phyloP scores from a whole-genome alignment of 2,888 invertebrate genomes.

The Caenorhabditis plicata region DNA sequence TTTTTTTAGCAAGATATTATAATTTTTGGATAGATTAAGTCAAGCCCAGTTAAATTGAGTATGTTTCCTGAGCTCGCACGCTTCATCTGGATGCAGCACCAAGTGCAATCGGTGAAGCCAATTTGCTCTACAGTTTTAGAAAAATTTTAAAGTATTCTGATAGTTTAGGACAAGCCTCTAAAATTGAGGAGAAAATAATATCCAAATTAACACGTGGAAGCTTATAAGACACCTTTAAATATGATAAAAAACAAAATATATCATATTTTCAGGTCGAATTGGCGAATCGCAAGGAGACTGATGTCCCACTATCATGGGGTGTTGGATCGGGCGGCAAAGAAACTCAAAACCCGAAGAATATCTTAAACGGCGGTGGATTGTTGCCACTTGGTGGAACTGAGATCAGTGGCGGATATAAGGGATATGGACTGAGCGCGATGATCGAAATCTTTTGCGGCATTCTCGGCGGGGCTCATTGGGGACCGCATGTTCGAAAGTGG shows the following conservation, averaged over 20 bases:
- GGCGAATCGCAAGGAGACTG: constrained; percentile 76
- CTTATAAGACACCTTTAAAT: too few species aligned
- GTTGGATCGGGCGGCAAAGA: constrained; percentile 71
- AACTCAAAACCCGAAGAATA: constrained; percentile 65
- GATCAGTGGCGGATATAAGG: constrained; percentile 78
- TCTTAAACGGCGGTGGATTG: constrained; percentile 67
- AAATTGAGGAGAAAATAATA: neutral
- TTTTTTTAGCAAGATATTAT: too few species aligned
- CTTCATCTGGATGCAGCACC: too few species aligned
- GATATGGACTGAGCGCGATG: constrained; percentile 81
- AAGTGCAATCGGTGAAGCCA: too few species aligned
- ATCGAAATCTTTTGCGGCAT: constrained; percentile 88
- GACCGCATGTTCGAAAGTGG: constrained; percentile 81
- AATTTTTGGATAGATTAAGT: too few species aligned
- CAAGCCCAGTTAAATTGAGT: too few species aligned
- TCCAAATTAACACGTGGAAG: too few species aligned
- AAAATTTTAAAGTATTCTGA: too few species aligned
- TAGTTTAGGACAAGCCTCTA: too few species aligned
- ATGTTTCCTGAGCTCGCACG: too few species aligned
- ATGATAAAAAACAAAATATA: neutral
- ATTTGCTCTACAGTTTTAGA: too few species aligned
- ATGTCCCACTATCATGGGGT: constrained; percentile 85
- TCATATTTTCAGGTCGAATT: constrained; percentile 76
- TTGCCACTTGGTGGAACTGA: constrained; percentile 69
- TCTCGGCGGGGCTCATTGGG: constrained; percentile 74